Percentiles rank a stretch among this genome's conserved stretches.
These are phyloP conservation scores for Acrobasis suavella DNA, from an alignment of 2,888 invertebrate species.

Conservation along the genomic window DNA sequence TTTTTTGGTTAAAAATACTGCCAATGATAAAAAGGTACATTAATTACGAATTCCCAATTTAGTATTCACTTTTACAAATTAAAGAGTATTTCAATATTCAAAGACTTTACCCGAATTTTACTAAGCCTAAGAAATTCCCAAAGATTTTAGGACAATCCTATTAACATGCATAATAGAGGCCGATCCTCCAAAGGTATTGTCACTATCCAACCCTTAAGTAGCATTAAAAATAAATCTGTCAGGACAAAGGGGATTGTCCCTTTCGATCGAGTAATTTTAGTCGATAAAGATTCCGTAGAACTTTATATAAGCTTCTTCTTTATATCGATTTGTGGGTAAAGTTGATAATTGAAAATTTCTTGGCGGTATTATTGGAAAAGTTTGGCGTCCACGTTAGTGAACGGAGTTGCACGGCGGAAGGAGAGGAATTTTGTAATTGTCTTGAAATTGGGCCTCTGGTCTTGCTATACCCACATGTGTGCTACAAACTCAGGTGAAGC, in stretches of 20 bases:
- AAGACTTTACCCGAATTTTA: neutral
- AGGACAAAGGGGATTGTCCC: constrained; percentile 19
- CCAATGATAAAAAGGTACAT: too few relatives aligned
- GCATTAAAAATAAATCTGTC: constrained; percentile 21
- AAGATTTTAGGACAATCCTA: constrained; percentile 40
- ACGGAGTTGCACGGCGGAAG: constrained; percentile 31
- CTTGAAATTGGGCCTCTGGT: constrained; percentile 2
- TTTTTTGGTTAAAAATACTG: too few relatives aligned
- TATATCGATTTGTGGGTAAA: constrained; percentile 47
- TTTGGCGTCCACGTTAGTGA: constrained; percentile 48
- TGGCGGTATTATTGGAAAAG: constrained; percentile 59
- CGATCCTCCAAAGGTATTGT: constrained; percentile 10
- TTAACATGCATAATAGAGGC: constrained; percentile 38
- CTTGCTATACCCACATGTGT: neutral
- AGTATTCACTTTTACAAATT: neutral
- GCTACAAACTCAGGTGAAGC: neutral
- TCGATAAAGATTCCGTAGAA: constrained; percentile 35
- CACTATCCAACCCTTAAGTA: constrained; percentile 26
- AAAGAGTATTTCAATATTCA: neutral
- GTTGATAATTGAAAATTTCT: constrained; percentile 67
- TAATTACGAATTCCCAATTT: neutral
- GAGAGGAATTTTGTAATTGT: constrained; percentile 16
- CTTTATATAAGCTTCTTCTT: constrained; percentile 38
- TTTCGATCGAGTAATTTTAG: constrained; percentile 36
- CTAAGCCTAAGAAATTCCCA: constrained; percentile 22